A percentile compares a stretch with the other conserved stretches of the same genome.
Evolutionary conservation across 2,797 vertebrate genomes (phyloP).

Genomic region (Phrynocephalus vlangalii): DNA sequence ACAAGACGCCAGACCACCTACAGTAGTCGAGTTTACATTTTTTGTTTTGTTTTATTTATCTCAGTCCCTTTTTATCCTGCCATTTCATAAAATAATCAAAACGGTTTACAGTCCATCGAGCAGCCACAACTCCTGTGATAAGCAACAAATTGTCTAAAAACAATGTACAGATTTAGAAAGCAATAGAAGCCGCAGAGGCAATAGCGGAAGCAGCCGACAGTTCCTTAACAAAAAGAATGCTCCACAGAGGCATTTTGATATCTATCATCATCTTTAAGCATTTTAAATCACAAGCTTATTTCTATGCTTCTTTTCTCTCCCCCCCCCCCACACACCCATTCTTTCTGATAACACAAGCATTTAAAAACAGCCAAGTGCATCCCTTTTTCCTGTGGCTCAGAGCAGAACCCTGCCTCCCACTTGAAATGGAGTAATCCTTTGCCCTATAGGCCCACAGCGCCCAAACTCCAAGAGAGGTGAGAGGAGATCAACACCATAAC

Average conservation of each 20-base stretch:
- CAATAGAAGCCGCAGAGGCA: not conserved
- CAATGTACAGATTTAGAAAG: not conserved
- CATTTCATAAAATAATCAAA: not conserved
- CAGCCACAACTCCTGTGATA: not conserved
- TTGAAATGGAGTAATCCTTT: not conserved
- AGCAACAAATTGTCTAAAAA: not conserved
- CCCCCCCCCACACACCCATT: not conserved
- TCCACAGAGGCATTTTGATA: not conserved
- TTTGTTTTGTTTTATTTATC: not conserved
- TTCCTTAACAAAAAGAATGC: not conserved
- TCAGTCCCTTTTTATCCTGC: not conserved
- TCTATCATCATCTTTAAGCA: slow-evolving; percentile 13
- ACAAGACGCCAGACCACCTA: not conserved
- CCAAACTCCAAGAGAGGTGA: not conserved
- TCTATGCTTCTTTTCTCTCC: not conserved
- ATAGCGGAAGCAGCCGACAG: not conserved
- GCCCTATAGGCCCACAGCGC: not conserved
- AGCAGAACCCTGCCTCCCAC: not conserved
- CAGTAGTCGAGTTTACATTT: not conserved
- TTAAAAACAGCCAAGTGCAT: not conserved
- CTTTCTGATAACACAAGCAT: slow-evolving; percentile 15
- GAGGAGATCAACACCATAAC: not conserved
- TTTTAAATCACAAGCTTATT: slow-evolving; percentile 2
- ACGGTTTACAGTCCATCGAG: not conserved
- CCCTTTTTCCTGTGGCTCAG: not conserved